Evolutionary conservation across 2,797 vertebrate genomes (phyloP).

Genomic region (Aplochiton taeniatus): DNA sequence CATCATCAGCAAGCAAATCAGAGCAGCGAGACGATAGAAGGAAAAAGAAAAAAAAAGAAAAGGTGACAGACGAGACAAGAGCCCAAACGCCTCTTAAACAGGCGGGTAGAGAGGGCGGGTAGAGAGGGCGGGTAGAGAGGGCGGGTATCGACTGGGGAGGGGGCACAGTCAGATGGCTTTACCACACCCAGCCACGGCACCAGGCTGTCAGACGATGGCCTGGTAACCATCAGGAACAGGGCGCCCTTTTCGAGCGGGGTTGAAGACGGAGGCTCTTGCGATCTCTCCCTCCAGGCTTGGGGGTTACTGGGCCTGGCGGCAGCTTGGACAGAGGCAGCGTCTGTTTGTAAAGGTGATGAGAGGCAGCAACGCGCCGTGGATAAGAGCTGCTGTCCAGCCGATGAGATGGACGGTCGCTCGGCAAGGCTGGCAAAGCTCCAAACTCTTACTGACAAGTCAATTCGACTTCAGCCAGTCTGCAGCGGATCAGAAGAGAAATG

Average conservation of each 20-base stretch:
- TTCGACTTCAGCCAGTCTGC: background rate
- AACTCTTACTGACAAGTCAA: slow-evolving; percentile 17
- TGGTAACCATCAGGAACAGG: background rate
- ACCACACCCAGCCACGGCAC: slow-evolving; percentile 2
- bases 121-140: slow-evolving; percentile 23
- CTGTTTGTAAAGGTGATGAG: slow-evolving; percentile 19
- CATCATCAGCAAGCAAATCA: slow-evolving; percentile 10
- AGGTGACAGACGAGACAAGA: slow-evolving; percentile 19
- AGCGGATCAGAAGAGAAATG: too few relatives aligned
- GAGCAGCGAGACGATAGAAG: background rate
- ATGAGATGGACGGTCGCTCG: slow-evolving; percentile 11
- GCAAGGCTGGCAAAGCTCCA: slow-evolving; percentile 41
- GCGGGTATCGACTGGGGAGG: slow-evolving; percentile 29
- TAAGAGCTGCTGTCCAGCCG: slow-evolving; percentile 10
- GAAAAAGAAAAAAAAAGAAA: slow-evolving; percentile 17
- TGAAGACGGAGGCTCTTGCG: too few relatives aligned
- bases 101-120: slow-evolving; percentile 28
- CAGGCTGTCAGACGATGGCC: slow-evolving; percentile 23
- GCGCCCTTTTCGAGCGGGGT: background rate
- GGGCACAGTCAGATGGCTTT: slow-evolving; percentile 14
- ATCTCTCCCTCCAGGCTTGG: too few relatives aligned
- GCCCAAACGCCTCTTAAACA: slow-evolving; percentile 26
- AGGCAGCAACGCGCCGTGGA: slow-evolving; percentile 29
- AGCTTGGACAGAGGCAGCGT: background rate
- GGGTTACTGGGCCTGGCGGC: too few relatives aligned